Evolutionary conservation across 2,797 vertebrate genomes (phyloP).

Genomic region (Lycodopsis pacificus): DNA sequence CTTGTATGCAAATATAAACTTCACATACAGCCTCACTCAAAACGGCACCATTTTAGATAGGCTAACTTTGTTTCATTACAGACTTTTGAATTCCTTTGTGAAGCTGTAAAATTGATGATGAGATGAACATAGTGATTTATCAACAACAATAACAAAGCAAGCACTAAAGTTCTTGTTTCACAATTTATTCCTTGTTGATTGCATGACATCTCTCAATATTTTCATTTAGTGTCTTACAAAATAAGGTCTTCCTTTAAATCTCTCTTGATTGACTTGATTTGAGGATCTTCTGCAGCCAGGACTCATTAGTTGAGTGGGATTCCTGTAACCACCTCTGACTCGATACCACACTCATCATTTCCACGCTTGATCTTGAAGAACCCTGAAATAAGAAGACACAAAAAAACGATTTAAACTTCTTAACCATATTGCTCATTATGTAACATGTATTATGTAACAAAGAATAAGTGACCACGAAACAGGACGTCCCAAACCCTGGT

Average conservation of each 20-base stretch:
- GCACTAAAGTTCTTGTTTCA: neutral
- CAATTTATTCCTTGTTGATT: neutral
- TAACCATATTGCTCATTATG: neutral
- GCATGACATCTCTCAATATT: neutral
- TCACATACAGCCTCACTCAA: neutral
- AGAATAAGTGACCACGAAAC: neutral
- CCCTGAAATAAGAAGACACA: constrained; percentile 76
- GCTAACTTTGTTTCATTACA: neutral
- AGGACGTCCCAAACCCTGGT: neutral
- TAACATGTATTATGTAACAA: neutral
- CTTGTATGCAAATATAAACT: neutral
- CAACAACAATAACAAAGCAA: neutral
- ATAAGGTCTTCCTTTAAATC: neutral
- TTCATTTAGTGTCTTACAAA: neutral
- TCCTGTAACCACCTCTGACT: constrained; percentile 90
- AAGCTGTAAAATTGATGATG: too few relatives aligned
- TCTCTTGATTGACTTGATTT: neutral
- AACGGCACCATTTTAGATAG: neutral
- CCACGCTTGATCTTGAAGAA: constrained; percentile 95
- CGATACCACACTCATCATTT: constrained; percentile 91
- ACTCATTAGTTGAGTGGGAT: constrained; percentile 75
- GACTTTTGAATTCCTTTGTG: neutral
- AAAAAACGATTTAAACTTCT: neutral
- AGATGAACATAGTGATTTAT: neutral
- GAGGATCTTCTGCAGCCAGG: neutral